These are phyloP conservation scores for Tipula vernalis DNA, from an alignment of 2,888 invertebrate species.

Conservation along the genomic window DNA sequence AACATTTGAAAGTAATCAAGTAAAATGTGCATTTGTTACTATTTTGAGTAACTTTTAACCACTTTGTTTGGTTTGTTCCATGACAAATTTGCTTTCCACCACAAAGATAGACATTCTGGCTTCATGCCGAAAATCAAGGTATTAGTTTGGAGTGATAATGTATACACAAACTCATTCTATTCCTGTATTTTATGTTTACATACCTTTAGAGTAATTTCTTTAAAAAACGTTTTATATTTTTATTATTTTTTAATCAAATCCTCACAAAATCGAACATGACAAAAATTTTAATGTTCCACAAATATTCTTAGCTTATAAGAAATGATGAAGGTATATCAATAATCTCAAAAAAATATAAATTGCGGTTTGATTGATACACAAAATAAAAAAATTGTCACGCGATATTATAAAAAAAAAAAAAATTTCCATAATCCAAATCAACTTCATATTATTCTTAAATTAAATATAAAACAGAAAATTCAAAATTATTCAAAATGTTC, in stretches of 20 bases:
- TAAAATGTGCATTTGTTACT: no score
- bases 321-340: not conserved
- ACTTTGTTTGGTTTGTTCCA: no score
- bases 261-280: not conserved
- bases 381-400: not conserved
- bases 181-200: no score
- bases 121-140: no score
- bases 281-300: not conserved
- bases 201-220: not conserved
- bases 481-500: not conserved
- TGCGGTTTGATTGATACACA: not conserved
- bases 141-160: no score
- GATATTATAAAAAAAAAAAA: not conserved
- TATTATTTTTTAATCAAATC: not conserved
- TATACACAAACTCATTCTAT: no score
- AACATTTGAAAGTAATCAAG: no score
- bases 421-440: slow-evolving; percentile 10
- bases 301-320: not conserved
- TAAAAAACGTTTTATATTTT: not conserved
- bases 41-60: no score
- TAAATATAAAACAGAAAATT: not conserved
- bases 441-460: not conserved
- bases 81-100: no score
- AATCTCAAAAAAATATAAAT: not conserved
- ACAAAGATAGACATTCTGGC: no score